phyloP scores from a whole-genome alignment of 2,797 vertebrate species.

The Dryobates pubescens region DNA sequence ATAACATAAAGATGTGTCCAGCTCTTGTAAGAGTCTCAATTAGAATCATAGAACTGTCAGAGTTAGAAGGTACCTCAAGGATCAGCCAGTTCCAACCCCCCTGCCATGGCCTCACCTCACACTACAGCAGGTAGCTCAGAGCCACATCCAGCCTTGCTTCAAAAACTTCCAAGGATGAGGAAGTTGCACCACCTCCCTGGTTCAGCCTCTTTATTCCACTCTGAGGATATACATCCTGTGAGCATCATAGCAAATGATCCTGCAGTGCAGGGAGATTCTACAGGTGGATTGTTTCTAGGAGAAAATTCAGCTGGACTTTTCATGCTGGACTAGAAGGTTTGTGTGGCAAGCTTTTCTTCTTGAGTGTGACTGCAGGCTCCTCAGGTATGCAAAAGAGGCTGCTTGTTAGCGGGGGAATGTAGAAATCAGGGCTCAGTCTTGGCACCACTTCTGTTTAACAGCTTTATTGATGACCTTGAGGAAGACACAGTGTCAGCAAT shows the following conservation, averaged over 20 bases:
- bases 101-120: too few relatives aligned
- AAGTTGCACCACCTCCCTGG: neutral
- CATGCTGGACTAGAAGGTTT: neutral
- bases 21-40: neutral
- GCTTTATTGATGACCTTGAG: too few relatives aligned
- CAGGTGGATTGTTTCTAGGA: neutral
- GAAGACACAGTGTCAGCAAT: too few relatives aligned
- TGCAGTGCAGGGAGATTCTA: neutral
- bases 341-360: neutral
- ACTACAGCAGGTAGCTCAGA: too few relatives aligned
- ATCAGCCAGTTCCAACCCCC: too few relatives aligned
- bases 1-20: slow-evolving; percentile 19
- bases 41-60: too few relatives aligned
- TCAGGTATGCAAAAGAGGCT: neutral
- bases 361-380: neutral
- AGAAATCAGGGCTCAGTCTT: neutral
- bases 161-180: too few relatives aligned
- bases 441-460: too few relatives aligned
- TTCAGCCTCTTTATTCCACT: slow-evolving; percentile 36
- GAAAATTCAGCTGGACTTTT: slow-evolving; percentile 39
- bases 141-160: too few relatives aligned
- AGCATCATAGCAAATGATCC: slow-evolving; percentile 58
- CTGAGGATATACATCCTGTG: slow-evolving; percentile 41
- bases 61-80: too few relatives aligned
- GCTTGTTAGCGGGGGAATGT: neutral